Evolutionary conservation across 2,797 vertebrate genomes (phyloP).

Genomic region (Coregonus sp.): DNA sequence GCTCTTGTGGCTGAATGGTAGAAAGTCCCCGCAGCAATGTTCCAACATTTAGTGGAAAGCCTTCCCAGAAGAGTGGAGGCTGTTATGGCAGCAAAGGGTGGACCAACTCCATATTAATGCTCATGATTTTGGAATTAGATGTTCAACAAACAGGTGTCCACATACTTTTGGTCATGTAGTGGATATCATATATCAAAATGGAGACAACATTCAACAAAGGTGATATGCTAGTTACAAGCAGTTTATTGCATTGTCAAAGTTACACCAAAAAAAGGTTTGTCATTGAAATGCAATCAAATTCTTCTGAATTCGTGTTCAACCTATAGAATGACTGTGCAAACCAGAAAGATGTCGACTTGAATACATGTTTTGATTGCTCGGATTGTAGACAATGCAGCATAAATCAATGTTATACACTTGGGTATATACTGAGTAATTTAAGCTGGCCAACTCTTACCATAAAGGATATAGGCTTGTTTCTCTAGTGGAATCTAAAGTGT

Average conservation of each 20-base stretch:
- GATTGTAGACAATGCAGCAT: slow-evolving; percentile 7
- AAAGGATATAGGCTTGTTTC: slow-evolving; percentile 52
- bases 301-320: neutral
- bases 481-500: slow-evolving; percentile 72
- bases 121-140: too few relatives aligned
- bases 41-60: too few relatives aligned
- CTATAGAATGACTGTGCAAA: neutral
- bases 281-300: neutral
- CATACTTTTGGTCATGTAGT: too few relatives aligned
- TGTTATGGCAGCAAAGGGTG: too few relatives aligned
- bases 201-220: too few relatives aligned
- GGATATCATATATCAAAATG: too few relatives aligned
- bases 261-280: neutral
- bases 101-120: too few relatives aligned
- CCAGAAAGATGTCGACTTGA: neutral
- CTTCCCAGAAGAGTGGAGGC: too few relatives aligned
- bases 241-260: neutral
- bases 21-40: too few relatives aligned
- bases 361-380: neutral
- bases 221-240: neutral
- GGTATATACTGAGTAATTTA: slow-evolving; percentile 56
- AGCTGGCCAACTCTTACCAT: slow-evolving; percentile 57
- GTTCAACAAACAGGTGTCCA: too few relatives aligned
- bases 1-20: too few relatives aligned
- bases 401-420: slow-evolving; percentile 60